Evolutionary conservation across 2,113 vertebrate genomes (phyloP).

Genomic region (Nothocercus julius): DNA sequence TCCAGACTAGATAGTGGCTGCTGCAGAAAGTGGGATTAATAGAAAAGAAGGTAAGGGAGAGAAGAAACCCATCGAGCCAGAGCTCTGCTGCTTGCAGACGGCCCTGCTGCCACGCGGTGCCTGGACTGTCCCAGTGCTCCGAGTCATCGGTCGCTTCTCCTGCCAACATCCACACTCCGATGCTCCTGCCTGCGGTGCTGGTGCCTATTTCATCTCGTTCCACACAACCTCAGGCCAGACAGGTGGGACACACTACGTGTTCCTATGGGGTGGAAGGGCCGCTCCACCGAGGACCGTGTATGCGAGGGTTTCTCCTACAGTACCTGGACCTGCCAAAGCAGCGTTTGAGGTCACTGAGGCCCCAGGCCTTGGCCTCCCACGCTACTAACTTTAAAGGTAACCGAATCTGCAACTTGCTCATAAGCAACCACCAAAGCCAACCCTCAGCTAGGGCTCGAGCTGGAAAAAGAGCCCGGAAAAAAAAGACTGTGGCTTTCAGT

Average conservation of each 20-base stretch:
- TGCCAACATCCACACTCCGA: too few species aligned
- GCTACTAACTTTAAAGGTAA: not conserved
- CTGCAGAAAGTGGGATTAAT: not conserved
- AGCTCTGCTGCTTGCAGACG: not conserved
- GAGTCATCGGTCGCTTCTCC: not conserved
- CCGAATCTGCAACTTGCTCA: not conserved
- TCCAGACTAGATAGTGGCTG: not conserved
- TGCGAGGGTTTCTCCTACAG: not conserved
- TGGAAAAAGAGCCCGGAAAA: not conserved
- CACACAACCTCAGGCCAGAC: rapidly evolving
- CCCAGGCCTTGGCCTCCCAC: not conserved
- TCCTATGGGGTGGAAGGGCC: not conserved
- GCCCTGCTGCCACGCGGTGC: not conserved
- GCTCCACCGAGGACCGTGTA: rapidly evolving
- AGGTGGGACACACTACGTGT: too few species aligned
- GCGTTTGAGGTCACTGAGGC: not conserved
- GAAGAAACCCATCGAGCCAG: not conserved
- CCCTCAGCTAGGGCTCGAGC: not conserved
- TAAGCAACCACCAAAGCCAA: not conserved
- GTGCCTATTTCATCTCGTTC: not conserved
- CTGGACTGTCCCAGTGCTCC: not conserved
- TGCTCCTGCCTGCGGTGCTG: not conserved
- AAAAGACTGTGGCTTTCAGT: not conserved
- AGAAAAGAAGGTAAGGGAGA: not conserved
- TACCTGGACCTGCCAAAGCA: not conserved